A percentile compares a stretch with the other conserved stretches of the same genome.
phyloP scores from a whole-genome alignment of 2,113 vertebrate genomes.

The Taxidea taxus region DNA sequence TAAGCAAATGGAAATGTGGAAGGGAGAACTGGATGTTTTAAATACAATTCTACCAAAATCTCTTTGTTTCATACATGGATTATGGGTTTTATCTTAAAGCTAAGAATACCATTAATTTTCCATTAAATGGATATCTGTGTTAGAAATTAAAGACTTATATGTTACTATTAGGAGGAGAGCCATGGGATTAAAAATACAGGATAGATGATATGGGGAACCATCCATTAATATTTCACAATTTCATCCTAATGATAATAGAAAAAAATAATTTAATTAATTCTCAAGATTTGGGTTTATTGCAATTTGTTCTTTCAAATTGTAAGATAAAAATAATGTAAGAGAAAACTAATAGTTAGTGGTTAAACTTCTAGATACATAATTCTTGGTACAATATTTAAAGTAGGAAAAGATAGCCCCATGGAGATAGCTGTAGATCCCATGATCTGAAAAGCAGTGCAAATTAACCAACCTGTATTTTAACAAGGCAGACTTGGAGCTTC shows the following conservation, averaged over 20 bases:
- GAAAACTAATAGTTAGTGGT: neutral
- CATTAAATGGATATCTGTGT: neutral
- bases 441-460: neutral
- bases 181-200: neutral
- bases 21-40: neutral
- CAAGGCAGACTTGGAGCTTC: neutral
- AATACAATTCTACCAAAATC: neutral
- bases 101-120: neutral
- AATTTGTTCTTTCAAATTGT: neutral
- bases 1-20: neutral
- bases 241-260: neutral
- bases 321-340: neutral
- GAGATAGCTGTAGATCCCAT: neutral
- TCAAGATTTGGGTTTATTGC: neutral
- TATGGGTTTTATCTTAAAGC: neutral
- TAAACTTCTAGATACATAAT: neutral
- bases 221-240: neutral
- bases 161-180: neutral
- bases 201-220: neutral
- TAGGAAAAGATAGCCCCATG: neutral
- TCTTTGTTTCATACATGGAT: neutral
- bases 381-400: neutral
- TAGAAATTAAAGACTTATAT: neutral
- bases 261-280: neutral
- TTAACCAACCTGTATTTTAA: neutral